Conservation (phyloP, 2,797 vertebrate genomes). For the Falco rusticolus region DNA sequence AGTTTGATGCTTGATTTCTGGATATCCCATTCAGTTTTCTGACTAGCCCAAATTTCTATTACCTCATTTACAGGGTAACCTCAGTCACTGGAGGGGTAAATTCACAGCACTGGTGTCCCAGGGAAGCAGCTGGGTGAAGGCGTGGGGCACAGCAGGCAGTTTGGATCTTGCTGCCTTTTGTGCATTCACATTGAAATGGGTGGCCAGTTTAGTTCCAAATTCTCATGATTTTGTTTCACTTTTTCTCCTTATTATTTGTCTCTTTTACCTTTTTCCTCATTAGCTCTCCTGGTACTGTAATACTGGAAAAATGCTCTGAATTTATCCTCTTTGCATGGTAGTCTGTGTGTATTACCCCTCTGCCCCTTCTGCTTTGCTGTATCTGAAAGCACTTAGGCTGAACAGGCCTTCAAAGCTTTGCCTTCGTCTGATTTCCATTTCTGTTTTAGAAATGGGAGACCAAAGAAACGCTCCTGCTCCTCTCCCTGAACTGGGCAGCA, state of each 20-base stretch:
- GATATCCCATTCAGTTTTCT: not conserved
- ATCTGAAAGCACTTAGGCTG: not conserved
- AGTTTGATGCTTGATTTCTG: not conserved
- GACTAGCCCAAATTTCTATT: not conserved
- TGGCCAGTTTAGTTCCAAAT: not conserved
- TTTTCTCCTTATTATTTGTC: not conserved
- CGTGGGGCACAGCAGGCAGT: not conserved
- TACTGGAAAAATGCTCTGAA: not conserved
- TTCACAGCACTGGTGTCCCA: not conserved
- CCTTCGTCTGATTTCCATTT: not conserved
- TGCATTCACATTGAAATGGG: not conserved
- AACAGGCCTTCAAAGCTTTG: not conserved
- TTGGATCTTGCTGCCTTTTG: not conserved
- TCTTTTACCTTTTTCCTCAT: not conserved
- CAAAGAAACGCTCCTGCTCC: not conserved
- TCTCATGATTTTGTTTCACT: not conserved
- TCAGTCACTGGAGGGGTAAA: not conserved
- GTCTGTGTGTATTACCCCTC: fast-evolving
- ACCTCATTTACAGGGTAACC: not conserved
- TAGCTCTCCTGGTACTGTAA: not conserved
- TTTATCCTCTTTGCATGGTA: not conserved
- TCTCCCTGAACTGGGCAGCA: not conserved
- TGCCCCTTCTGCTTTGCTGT: not conserved
- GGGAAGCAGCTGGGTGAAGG: not conserved
- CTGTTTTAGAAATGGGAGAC: not conserved